These are phyloP conservation scores for Strigamia maritima DNA, from an alignment of 2,888 invertebrate genomes.

Conservation along the genomic window DNA sequence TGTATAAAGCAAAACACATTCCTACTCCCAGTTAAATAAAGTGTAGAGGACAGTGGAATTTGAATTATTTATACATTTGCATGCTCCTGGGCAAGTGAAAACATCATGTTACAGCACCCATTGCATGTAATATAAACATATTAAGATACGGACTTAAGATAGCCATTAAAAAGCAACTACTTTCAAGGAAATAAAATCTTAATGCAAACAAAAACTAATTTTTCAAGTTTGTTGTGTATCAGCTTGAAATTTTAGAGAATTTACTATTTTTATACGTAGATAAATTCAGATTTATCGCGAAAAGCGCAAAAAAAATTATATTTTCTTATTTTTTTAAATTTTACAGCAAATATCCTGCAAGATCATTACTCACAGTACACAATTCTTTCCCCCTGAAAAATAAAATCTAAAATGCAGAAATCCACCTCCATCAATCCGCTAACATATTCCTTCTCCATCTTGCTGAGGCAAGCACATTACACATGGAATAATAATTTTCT, in stretches of 20 bases:
- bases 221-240: background rate
- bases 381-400: background rate
- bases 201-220: background rate
- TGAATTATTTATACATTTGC: background rate
- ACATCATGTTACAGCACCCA: background rate
- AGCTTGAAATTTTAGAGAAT: no score
- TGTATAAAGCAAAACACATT: constrained; percentile 27
- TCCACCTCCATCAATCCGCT: constrained; percentile 1
- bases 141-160: background rate
- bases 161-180: background rate
- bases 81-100: background rate
- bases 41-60: background rate
- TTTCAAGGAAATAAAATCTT: background rate
- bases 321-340: background rate
- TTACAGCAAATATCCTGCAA: background rate
- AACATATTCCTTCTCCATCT: constrained; percentile 19
- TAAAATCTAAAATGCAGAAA: background rate
- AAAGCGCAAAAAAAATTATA: no score
- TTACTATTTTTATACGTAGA: no score
- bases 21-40: background rate
- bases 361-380: background rate
- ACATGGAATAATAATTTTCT: constrained; percentile 25
- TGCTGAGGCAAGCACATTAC: constrained; percentile 24
- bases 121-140: background rate
- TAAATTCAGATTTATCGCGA: no score